Evolutionary conservation across 1,140 invertebrate species (phyloP), one percentile per base, ranked within the genome.

Genomic region (Drosophila sp.): DNA sequence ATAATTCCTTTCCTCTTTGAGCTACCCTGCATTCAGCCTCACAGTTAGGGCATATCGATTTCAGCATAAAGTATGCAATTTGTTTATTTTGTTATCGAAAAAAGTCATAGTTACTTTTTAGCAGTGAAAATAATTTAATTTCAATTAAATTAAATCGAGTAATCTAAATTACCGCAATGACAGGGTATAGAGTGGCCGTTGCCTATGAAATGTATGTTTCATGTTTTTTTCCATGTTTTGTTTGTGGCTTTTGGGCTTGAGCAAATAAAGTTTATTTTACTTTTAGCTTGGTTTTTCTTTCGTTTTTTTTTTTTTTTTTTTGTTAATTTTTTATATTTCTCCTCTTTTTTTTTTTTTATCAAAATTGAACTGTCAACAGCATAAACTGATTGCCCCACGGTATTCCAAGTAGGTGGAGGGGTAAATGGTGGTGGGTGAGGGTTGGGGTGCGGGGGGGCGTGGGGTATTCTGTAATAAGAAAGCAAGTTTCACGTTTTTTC

Each of bases 321-420:
- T 23, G 30, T 17, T 7, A 3, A 5, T 29, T 33, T 23, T 23
- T 38, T 25, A 4, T 58, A 2, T 54, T 40, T 40, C 0, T 50
- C 30, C 25, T 54, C 50, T 30, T 5, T n/a, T 47, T 47, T 33
- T 57, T 54, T 60, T 17, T 32, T 27, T 50, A 27, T 41, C 40
- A 69, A 83, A 84, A 84, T 79, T 83, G 66, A 84, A 84, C 80
- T 84, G 80, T 83, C 80, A 84, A 79, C 68, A 61, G 66, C 80
- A 83, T 57, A 69, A 83, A 66, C 55, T 67, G 68, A 69, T 83
- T 82, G 80, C 80, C 79, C 80, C 71, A 63, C 70, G 71, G 71
- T 69, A 30, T 30, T 61, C 25, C 40, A 44, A 69, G 65, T 66
- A 75, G 72, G 72, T 72, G 67, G 58, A 58, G 58, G 57, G 69